phyloP scores from a whole-genome alignment of 1,140 invertebrate genomes.

The Aphelenchoides fujianensis region DNA sequence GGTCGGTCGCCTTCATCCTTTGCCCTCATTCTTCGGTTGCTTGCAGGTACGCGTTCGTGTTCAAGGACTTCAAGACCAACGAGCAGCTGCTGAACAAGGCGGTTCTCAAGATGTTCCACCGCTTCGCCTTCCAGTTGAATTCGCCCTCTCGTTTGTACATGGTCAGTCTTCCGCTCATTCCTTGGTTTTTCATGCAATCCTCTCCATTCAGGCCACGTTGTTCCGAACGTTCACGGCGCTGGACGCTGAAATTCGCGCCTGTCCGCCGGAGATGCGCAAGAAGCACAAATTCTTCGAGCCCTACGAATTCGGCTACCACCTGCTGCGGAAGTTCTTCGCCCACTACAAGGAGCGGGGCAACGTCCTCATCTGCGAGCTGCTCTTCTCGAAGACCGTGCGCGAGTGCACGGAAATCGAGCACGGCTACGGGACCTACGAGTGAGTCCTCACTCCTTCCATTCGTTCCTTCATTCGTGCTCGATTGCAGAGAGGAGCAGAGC shows the following conservation, averaged over 20 bases:
- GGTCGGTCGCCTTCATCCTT: too few species aligned
- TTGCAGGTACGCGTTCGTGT: constrained; percentile 41
- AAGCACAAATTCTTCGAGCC: constrained; percentile 36
- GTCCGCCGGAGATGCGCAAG: constrained; percentile 28
- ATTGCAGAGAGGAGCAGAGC: not conserved
- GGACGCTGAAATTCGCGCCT: constrained; percentile 22
- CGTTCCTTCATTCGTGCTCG: not conserved
- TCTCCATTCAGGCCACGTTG: constrained; percentile 34
- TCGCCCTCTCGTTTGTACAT: constrained; percentile 33
- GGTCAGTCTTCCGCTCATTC: constrained; percentile 18
- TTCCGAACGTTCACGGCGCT: constrained; percentile 36
- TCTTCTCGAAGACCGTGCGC: constrained; percentile 37
- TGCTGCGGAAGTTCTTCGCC: constrained; percentile 38
- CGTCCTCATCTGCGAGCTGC: constrained; percentile 38
- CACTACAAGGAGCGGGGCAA: constrained; percentile 30
- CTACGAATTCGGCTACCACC: constrained; percentile 44
- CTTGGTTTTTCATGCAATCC: constrained; percentile 9
- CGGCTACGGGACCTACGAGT: constrained; percentile 27
- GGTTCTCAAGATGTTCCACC: constrained; percentile 41
- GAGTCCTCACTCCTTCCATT: not conserved
- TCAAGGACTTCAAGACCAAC: constrained; percentile 37
- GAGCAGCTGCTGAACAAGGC: constrained; percentile 37
- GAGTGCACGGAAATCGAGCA: constrained; percentile 42
- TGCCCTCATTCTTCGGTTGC: constrained; percentile 3
- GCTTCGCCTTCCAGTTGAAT: constrained; percentile 48